Base-by-base conservation (phyloP, 2,113 vertebrate genomes). In the Petroica traversi region DNA sequence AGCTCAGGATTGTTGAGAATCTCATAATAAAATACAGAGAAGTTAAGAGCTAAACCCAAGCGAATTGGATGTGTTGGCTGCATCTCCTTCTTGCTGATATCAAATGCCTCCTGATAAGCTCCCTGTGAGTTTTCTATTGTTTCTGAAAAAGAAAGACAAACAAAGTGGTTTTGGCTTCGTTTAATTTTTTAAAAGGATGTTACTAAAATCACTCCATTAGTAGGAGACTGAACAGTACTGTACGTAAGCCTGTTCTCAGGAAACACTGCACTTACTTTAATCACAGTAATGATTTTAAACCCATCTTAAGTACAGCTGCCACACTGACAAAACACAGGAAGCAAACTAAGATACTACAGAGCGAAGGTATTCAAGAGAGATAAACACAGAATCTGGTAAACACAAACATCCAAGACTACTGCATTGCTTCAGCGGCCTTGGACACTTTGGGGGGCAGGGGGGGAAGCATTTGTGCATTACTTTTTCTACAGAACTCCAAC, bases 21-120 rank as follows among this genome's bases (percentile, higher is more conserved):
- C 98, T 99, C 99, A 36, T 99, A 99, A 97, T 97, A 99, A 98
- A 99, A 99, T 97, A 99, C 99, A 9, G 99, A 99, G 97, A 99
- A 99, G 98, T 99, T 99, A 78, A 99, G 99, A 86, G 99, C 99
- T 98, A 99, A 97, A 63, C 99, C 99, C 97, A 99, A 94, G 93
- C 99, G 99, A 90, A 99, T 99, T 40, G 99, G 99, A 96, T 99
- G 99, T 92, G 99, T 99, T 77, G 99, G 98, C 36, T 98, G 98
- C 99, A 99, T 99, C 88, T 99, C 97, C 61, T 97, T 97, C 97
- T 98, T 98, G 98, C 99, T 99, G 97, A 99, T 98, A 48, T 99
- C 97, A 89, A 99, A 99, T 9, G 99, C 99, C 48, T 98, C 96
- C 95, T 99, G 98, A 97, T 99, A 99, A 75, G 99, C 99, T 71